These are phyloP conservation scores for Craterocephalus amniculus DNA, from an alignment of 2,797 vertebrate genomes.

Conservation along the genomic window DNA sequence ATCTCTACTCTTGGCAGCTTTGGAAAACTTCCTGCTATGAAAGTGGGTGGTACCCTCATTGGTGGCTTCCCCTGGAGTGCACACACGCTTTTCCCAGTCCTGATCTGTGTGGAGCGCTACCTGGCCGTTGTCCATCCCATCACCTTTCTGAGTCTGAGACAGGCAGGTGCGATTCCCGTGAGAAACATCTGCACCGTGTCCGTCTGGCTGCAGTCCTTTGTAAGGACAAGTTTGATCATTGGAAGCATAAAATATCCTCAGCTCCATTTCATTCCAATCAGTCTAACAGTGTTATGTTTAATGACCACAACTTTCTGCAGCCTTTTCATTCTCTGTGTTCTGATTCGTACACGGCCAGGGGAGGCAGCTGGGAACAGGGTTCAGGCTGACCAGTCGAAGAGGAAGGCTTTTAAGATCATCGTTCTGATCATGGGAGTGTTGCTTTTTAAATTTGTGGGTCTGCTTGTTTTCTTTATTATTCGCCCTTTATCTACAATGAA, in stretches of 20 bases:
- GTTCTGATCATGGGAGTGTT: background rate
- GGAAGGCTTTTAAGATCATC: conserved; percentile 25
- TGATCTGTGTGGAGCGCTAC: conserved; percentile 13
- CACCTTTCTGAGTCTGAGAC: conserved; percentile 25
- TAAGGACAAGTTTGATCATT: accelerated
- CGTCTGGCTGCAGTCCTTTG: conserved; percentile 11
- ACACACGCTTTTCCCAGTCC: conserved; percentile 9
- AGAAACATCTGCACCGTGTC: background rate
- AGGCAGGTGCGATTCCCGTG: background rate
- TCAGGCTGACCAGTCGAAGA: conserved; percentile 9
- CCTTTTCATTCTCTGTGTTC: conserved; percentile 20
- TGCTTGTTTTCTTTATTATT: background rate
- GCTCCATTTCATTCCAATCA: accelerated
- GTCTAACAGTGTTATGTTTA: accelerated
- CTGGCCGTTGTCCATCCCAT: conserved; percentile 41
- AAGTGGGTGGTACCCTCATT: accelerated
- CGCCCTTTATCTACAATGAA: too few species aligned
- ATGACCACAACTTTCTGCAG: background rate
- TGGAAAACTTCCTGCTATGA: accelerated
- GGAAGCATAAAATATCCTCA: accelerated
- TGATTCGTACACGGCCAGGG: conserved; percentile 29
- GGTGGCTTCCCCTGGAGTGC: background rate
- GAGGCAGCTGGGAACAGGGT: background rate
- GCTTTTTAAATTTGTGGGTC: conserved; percentile 8
- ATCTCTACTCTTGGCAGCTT: accelerated